A percentile compares a stretch with the other conserved stretches of the same genome.
Conservation (phyloP, 2,888 invertebrate species). For the Leptopterna dolabrata region DNA sequence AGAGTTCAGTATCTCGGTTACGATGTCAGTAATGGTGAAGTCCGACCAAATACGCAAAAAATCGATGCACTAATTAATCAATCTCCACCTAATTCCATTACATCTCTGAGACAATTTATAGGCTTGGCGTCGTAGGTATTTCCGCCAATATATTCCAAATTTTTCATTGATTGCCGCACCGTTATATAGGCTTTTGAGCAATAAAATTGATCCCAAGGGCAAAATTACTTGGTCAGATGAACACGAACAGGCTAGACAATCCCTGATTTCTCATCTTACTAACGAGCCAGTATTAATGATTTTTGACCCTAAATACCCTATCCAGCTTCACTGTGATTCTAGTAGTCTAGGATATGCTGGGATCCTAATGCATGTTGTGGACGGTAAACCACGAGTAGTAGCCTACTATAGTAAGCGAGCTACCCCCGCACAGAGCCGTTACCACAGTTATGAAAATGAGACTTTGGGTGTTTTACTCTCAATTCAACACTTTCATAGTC, state of each 20-base stretch:
- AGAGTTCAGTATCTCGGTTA: slow-evolving; percentile 39
- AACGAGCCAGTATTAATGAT: too few species aligned
- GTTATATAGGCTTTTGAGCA: not conserved
- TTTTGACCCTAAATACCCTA: too few species aligned
- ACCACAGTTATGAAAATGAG: slow-evolving; percentile 35
- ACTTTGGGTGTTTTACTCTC: not conserved
- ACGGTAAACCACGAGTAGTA: slow-evolving; percentile 4
- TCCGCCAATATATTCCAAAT: not conserved
- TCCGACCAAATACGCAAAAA: not conserved
- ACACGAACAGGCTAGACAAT: not conserved
- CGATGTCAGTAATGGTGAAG: not conserved
- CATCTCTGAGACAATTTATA: slow-evolving; percentile 33
- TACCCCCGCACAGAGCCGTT: not conserved
- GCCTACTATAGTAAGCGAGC: slow-evolving; percentile 5
- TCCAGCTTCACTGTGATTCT: slow-evolving; percentile 11
- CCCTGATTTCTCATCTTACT: slow-evolving; percentile 26
- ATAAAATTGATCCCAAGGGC: not conserved
- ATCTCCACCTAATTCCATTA: not conserved
- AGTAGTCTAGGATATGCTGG: slow-evolving; percentile 4
- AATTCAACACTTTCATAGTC: not conserved
- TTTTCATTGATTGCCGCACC: slow-evolving; percentile 28
- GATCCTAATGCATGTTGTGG: slow-evolving; percentile 1
- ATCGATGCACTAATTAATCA: not conserved
- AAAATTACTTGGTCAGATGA: slow-evolving; percentile 1
- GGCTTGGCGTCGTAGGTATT: slow-evolving; percentile 32